Evolutionary conservation across 2,797 vertebrate genomes (phyloP).

Genomic region (Chaunax sp.): DNA sequence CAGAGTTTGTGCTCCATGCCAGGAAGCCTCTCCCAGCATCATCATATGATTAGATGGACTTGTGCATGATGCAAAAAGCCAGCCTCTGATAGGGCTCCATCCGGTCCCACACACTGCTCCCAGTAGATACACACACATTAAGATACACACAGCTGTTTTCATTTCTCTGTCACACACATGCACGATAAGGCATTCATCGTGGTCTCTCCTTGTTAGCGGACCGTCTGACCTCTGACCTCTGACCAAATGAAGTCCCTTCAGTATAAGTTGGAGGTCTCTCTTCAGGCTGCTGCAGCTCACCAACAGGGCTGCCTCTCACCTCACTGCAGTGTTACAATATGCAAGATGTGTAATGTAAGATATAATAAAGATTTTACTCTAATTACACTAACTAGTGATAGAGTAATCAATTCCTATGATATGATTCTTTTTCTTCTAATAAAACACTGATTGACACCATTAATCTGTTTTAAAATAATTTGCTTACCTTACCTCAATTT

Average conservation of each 20-base stretch:
- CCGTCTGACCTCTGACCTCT: conserved; percentile 47
- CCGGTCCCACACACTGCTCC: conserved; percentile 64
- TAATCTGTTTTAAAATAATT: too few relatives aligned
- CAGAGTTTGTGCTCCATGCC: conserved; percentile 28
- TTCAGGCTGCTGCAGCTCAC: too few relatives aligned
- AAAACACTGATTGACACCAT: too few relatives aligned
- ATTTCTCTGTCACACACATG: conserved; percentile 47
- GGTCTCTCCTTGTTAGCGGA: conserved; percentile 14
- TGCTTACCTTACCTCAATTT: too few relatives aligned
- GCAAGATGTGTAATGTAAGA: too few relatives aligned
- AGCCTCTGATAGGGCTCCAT: conserved; percentile 65
- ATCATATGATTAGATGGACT: conserved; percentile 82
- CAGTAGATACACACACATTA: conserved; percentile 26
- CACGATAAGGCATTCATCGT: conserved; percentile 47
- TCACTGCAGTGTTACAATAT: background rate
- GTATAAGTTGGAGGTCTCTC: conserved; percentile 7
- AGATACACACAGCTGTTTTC: conserved; percentile 45
- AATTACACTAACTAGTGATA: too few relatives aligned
- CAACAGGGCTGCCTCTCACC: background rate
- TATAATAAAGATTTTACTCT: too few relatives aligned
- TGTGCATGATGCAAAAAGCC: conserved; percentile 74
- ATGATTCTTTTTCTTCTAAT: too few relatives aligned
- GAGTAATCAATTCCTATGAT: too few relatives aligned
- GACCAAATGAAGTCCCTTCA: conserved; percentile 16
- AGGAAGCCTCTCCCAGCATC: conserved; percentile 78